Evolutionary conservation across 2,113 vertebrate species (phyloP), one percentile per base, ranked within the genome.

Genomic region (Piaya cayana): DNA sequence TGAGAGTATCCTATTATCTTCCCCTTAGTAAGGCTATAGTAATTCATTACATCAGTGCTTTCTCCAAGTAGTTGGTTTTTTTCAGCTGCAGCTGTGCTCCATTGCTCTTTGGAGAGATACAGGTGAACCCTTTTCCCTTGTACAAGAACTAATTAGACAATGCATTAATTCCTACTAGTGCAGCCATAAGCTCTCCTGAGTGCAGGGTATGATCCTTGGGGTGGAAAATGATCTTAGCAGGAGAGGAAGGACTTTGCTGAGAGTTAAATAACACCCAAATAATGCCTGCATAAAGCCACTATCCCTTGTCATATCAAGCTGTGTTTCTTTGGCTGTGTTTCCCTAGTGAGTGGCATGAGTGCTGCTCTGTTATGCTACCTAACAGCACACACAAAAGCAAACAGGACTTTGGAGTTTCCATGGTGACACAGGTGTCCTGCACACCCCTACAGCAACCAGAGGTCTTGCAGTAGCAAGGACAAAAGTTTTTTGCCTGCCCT

Each of bases 1-100:
- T 9, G 32, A 84, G 55, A 94, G 34, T 37, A 63, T 70, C 76
- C 64, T 83, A 39, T 92, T 92, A 88, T 80, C 37, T 78, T 27
- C 50, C 26, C 27, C 23, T 56, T 42, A 5, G 3, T 47, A 11
- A 81, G 59, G n/a, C 55, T 45, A 1, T 1, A 2, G 30, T 39
- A 55, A 83, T 74, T 81, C 37, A 45, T 32, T 53, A 50, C 3
- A 0, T 70, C 71, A 21, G 12, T 81, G 26, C 42, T 89, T 92
- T 83, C 45, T 81, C 45, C 36, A 49, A 21, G 45, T 1, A 53
- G 2, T 15, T 75, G n/a, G n/a, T 82, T 52, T 52, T 52, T 56
- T 74, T 42, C 23, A 67, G 32, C 56, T 82, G 50, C 26, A 8
- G 8, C 45, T 77, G 32, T 67, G 56, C 49, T 59, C 20, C 15